Base-by-base conservation (phyloP, 1,140 invertebrate species). In the Drosophila tristis region DNA sequence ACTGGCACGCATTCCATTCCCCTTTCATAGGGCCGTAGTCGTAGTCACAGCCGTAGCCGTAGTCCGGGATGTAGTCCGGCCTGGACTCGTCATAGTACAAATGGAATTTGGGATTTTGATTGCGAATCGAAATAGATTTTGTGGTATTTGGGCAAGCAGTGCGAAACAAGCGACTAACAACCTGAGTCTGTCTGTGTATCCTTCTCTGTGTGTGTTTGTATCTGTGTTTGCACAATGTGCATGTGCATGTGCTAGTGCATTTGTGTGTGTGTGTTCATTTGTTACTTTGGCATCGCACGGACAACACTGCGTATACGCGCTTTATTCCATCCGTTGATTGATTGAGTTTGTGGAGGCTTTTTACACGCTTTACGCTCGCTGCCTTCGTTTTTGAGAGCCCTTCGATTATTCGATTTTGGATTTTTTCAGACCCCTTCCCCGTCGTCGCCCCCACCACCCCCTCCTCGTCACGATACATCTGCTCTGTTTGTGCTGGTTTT, bases 71-170 rank as follows among this genome's bases (percentile, higher is more conserved):
- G n/a, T 16, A 26, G 23, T 35, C 13, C 42, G 20, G n/a, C 48
- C 47, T 25, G 50, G 42, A 73, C 61, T 59, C 78, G 70, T 75
- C 78, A 70, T 75, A 76, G 80, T 79, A 76, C 80, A 86, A 86
- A 89, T 86, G 81, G 89, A 80, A 82, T 79, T 86, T 84, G 61
- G 78, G 80, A 91, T 91, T 91, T 91, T 90, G 87, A 90, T 90
- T 90, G 87, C 80, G 87, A 90, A 90, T 90, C 79, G 85, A 89
- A 86, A 91, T 91, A 81, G 90, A 86, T 90, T 87, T 87, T 90
- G 90, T 86, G 85, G 84, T 91, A 89, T 89, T 91, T 90, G 78
- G 35, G 74, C 80, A 90, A 84, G 89, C 89, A 90, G 80, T 81
- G 84, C 67, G 72, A 76, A 76, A 68, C 84, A 73, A 78, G 65